These are phyloP conservation scores for Lacerta agilis DNA, from an alignment of 2,797 vertebrate species.

Conservation along the genomic window DNA sequence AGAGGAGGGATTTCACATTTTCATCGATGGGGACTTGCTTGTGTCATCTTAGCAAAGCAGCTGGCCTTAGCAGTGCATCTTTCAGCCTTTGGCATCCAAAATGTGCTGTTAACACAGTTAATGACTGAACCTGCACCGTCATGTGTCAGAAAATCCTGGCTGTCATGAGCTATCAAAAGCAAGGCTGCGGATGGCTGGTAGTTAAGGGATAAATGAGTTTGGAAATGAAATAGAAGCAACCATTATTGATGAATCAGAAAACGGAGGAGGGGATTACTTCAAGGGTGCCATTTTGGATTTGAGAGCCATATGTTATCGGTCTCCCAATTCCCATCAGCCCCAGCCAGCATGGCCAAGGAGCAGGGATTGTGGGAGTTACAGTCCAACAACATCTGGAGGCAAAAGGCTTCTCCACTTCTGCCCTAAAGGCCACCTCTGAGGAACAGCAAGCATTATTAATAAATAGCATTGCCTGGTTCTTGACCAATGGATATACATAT, in stretches of 20 bases:
- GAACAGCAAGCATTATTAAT: too few species aligned
- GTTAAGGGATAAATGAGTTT: neutral
- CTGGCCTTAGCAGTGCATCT: neutral
- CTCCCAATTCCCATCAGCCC: too few species aligned
- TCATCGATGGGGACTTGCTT: constrained; percentile 1
- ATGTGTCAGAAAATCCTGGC: neutral
- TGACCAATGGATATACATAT: too few species aligned
- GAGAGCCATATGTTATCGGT: too few species aligned
- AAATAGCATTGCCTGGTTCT: too few species aligned
- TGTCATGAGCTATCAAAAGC: neutral
- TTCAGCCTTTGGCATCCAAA: neutral
- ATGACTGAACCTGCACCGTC: neutral
- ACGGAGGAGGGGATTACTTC: too few species aligned
- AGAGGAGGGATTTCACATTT: neutral
- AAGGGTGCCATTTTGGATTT: too few species aligned
- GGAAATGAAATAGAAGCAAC: neutral
- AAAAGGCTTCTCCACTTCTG: too few species aligned
- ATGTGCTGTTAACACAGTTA: neutral
- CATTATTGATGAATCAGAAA: neutral
- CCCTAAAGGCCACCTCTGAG: too few species aligned
- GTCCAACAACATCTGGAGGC: too few species aligned
- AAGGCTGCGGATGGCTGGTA: neutral
- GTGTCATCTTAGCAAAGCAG: neutral
- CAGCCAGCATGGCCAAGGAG: too few species aligned
- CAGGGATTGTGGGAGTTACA: too few species aligned